Percentiles rank a stretch among this genome's conserved stretches.
Conservation (phyloP, 2,888 invertebrate species). For the Osmoderma eremita region DNA sequence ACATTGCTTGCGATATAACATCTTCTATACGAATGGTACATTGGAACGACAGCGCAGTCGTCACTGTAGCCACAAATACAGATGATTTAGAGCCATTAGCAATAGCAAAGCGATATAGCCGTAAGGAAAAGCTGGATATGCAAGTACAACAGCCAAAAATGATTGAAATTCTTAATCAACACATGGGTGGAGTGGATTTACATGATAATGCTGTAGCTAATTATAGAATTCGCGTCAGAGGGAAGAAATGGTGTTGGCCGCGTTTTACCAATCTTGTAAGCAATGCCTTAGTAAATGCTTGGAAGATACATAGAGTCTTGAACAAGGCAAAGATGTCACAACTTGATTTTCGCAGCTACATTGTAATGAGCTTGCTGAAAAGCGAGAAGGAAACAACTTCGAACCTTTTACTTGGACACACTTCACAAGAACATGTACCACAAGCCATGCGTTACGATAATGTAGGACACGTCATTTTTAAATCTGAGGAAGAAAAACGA, state of each 20-base stretch:
- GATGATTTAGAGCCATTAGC: background rate
- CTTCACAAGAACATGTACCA: too few relatives aligned
- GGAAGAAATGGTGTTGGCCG: conserved; percentile 19
- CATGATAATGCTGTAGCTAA: conserved; percentile 2
- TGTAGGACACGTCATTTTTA: too few relatives aligned
- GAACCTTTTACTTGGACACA: too few relatives aligned
- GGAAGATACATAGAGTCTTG: background rate
- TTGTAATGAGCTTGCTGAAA: background rate
- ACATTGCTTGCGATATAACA: too few relatives aligned
- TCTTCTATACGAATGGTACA: too few relatives aligned
- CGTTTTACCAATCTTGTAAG: background rate
- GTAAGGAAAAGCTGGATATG: background rate
- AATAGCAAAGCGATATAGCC: background rate
- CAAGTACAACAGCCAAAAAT: background rate
- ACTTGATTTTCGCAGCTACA: background rate
- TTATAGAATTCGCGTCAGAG: background rate
- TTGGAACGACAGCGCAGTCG: background rate
- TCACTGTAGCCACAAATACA: background rate
- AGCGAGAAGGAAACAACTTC: too few relatives aligned
- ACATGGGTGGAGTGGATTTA: conserved; percentile 18
- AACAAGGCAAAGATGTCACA: too few relatives aligned
- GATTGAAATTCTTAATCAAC: background rate
- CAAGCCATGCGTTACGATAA: too few relatives aligned
- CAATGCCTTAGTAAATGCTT: conserved; percentile 2
- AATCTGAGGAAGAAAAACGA: too few relatives aligned